Base-by-base conservation (phyloP, 2,888 invertebrate species). In the Orthosia gracilis region DNA sequence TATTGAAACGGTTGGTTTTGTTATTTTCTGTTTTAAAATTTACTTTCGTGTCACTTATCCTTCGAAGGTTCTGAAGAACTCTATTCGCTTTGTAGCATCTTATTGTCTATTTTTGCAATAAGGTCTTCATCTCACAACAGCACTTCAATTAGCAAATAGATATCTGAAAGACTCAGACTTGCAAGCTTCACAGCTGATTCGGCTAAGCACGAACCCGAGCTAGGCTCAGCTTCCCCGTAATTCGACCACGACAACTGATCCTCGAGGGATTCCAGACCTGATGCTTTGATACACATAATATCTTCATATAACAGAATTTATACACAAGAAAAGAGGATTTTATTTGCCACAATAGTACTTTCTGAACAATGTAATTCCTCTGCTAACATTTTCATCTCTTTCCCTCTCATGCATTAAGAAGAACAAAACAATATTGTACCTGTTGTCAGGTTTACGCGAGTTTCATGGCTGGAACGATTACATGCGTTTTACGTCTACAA, bases 391-490 rank as follows among this genome's bases (percentile, higher is more conserved):
- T 76, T 23, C 49, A 54, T 68, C 73, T 65, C 68, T 63, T 55
- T 73, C 47, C 2, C 31, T 69, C 70, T 63, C 55, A 23, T 71
- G 26, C 18, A 69, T 83, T 63, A 52, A 49, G 64, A 61, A 65
- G 55, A 50, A 83, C 63, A 61, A 64, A 45, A 61, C 21, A 23
- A 50, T 61, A 52, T 59, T 58, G 66, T 79, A 79, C 84, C 86
- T 78, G 86, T 79, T 79, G 62, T 21, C 62, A 65, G 70, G 62
- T 78, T 85, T 83, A 83, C 63, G 69, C 55, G 61, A 54, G 31
- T 79, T 83, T 85, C 71, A 83, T 83, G 31, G 72, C 69, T 72
- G 62, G 69, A 52, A 74, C 84, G 80, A 74, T 83, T 83, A 85
- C 84, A 78, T 69, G 54, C 74, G 71, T 74, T 83, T 83, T 85